Percentiles rank a stretch among this genome's conserved stretches.
These are phyloP conservation scores for Ceratosolen solmsi DNA, from an alignment of 1,140 invertebrate genomes.

Conservation along the genomic window DNA sequence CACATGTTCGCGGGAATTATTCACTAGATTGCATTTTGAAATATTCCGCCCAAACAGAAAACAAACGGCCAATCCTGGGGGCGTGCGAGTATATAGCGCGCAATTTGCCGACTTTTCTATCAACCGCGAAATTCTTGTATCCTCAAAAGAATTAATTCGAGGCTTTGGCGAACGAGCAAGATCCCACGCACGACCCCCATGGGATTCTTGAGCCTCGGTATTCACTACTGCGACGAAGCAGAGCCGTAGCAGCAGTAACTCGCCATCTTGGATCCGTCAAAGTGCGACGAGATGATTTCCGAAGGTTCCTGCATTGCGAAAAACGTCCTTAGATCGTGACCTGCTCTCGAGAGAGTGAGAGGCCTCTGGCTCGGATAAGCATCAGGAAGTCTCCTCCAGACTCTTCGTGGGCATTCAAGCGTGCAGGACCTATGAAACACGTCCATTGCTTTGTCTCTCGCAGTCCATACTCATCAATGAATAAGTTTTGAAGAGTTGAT, in stretches of 20 bases:
- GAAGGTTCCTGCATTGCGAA: neutral
- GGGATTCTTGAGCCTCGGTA: neutral
- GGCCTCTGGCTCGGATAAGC: neutral
- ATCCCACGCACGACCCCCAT: neutral
- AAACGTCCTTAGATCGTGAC: neutral
- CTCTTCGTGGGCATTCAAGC: no score
- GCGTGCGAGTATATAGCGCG: neutral
- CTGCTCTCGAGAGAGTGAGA: neutral
- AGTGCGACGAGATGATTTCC: conserved; percentile 17
- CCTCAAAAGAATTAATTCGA: neutral
- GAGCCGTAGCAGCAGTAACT: conserved; percentile 16
- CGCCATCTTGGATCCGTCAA: conserved; percentile 65
- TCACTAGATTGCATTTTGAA: conserved; percentile 60
- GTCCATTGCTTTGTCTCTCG: neutral
- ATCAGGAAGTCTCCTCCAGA: neutral
- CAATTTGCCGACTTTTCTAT: neutral
- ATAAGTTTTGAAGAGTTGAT: neutral
- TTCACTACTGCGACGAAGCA: conserved; percentile 30
- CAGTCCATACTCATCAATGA: neutral
- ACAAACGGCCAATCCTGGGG: conserved; percentile 14
- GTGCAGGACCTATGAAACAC: no score
- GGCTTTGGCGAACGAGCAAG: neutral
- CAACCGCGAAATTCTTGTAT: neutral
- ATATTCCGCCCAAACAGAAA: conserved; percentile 40
- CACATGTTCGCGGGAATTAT: conserved; percentile 56